phyloP scores from a whole-genome alignment of 1,140 invertebrate species.

The Zaprionus tsacasi region DNA sequence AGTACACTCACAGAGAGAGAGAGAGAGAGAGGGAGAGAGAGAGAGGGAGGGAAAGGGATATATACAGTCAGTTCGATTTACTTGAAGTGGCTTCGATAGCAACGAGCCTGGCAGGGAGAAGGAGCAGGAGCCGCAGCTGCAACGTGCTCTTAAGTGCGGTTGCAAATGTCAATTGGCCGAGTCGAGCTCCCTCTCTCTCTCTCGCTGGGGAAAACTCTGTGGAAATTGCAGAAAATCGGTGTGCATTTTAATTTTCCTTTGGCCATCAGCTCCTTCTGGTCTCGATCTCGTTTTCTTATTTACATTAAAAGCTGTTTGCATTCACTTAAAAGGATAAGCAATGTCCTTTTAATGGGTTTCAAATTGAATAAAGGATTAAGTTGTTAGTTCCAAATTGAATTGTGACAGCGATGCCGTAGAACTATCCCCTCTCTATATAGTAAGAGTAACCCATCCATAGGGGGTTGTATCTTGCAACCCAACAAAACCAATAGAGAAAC shows the following conservation, averaged over 20 bases:
- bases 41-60: conserved; percentile 3
- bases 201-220: background rate
- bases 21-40: background rate
- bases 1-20: conserved; percentile 30
- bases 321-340: conserved; percentile 84
- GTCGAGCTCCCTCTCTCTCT: background rate
- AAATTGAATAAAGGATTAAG: conserved; percentile 85
- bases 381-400: conserved; percentile 84
- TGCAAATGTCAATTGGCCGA: conserved; percentile 84
- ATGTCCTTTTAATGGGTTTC: conserved; percentile 85
- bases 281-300: conserved; percentile 84
- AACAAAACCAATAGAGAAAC: conserved; percentile 62
- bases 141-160: conserved; percentile 77
- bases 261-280: conserved; percentile 10
- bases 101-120: background rate
- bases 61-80: conserved; percentile 65
- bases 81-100: conserved; percentile 62
- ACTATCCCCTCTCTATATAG: no score
- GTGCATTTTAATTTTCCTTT: conserved; percentile 77
- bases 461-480: background rate
- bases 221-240: conserved; percentile 24
- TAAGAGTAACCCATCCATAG: no score
- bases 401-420: conserved; percentile 47
- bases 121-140: conserved; percentile 29
- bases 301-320: conserved; percentile 84